A percentile compares a stretch with the other conserved stretches of the same genome.
Evolutionary conservation across 1,140 invertebrate genomes (phyloP).

Genomic region (Brachionus sp.): DNA sequence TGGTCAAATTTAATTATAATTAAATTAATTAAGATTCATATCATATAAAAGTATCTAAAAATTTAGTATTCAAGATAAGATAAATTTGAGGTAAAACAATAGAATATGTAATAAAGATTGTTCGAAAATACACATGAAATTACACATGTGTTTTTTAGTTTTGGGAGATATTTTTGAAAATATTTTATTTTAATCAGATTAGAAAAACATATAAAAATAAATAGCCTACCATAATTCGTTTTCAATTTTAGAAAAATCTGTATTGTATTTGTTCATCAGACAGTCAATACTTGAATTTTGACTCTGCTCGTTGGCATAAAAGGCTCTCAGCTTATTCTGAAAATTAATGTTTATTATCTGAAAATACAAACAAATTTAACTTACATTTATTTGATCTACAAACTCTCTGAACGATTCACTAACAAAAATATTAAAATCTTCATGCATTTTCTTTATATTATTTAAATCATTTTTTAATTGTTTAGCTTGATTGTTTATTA

Average conservation of each 20-base stretch:
- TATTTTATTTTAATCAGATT: too few species aligned
- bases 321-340: constrained; percentile 61
- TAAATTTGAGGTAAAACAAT: too few species aligned
- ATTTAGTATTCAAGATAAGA: too few species aligned
- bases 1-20: too few species aligned
- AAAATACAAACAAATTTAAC: background rate
- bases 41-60: background rate
- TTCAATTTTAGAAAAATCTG: constrained; percentile 82
- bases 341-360: constrained; percentile 47
- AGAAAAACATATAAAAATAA: background rate
- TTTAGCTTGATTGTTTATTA: constrained; percentile 81
- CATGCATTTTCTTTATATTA: constrained; percentile 78
- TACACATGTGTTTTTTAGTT: background rate
- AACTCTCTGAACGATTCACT: constrained; percentile 83
- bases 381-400: constrained; percentile 59
- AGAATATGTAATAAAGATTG: too few species aligned
- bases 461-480: constrained; percentile 81
- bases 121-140: too few species aligned
- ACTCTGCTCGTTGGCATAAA: constrained; percentile 64
- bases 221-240: constrained; percentile 75
- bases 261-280: constrained; percentile 80
- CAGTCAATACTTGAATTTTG: constrained; percentile 68
- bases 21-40: too few species aligned
- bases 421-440: constrained; percentile 82
- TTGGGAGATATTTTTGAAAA: background rate